Conservation (phyloP, 2,888 invertebrate genomes). For the Meteorus colon region DNA sequence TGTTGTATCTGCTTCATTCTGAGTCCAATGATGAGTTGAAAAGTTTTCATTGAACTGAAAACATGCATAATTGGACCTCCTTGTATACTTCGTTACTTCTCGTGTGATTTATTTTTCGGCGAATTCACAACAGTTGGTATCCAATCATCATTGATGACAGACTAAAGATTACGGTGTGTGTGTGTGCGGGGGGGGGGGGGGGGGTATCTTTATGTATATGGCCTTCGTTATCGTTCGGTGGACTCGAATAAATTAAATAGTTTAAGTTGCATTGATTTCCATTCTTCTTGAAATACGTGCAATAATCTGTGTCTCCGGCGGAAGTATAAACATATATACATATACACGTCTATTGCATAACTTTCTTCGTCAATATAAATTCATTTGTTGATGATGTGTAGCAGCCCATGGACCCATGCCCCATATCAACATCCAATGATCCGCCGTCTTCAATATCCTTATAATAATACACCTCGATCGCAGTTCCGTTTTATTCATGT, state of each 20-base stretch:
- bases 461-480: conserved; percentile 36
- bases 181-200: no score
- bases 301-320: no score
- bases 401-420: conserved; percentile 69
- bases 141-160: neutral
- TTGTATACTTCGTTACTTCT: conserved; percentile 8
- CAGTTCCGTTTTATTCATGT: neutral
- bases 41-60: neutral
- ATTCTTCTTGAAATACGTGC: no score
- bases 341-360: no score
- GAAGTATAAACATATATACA: no score
- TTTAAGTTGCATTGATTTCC: no score
- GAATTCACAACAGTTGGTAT: neutral
- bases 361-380: conserved; percentile 6
- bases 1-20: neutral
- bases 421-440: conserved; percentile 63
- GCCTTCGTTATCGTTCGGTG: neutral
- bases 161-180: no score
- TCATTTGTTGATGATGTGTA: conserved; percentile 63
- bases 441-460: conserved; percentile 48
- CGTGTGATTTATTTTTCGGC: neutral
- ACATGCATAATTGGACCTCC: neutral
- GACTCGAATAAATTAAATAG: no score
- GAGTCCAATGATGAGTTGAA: neutral
- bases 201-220: no score